Percentiles rank a stretch among this genome's conserved stretches.
These are phyloP conservation scores for Drosophila vallismaia DNA, from an alignment of 2,888 invertebrate genomes.

Conservation along the genomic window DNA sequence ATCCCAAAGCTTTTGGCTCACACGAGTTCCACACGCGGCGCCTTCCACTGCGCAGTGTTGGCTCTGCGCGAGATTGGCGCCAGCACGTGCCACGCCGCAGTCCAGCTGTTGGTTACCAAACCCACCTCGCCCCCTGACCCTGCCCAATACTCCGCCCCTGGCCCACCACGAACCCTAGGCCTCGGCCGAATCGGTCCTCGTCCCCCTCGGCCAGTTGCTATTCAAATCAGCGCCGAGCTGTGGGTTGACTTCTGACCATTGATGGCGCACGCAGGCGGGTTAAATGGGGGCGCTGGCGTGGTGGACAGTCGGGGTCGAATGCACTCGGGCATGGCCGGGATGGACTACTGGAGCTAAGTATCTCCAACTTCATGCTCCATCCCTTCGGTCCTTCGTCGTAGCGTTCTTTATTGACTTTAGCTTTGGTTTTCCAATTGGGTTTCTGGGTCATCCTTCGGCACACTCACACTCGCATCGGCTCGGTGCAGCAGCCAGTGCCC, in stretches of 20 bases:
- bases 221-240: conserved; percentile 64
- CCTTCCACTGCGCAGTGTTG: conserved; percentile 73
- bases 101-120: conserved; percentile 54
- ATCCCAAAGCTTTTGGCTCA: conserved; percentile 59
- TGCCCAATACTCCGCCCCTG: background rate
- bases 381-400: conserved; percentile 45
- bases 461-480: conserved; percentile 25
- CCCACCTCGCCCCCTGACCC: conserved; percentile 19
- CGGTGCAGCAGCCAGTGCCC: conserved; percentile 32
- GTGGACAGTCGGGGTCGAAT: conserved; percentile 29
- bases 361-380: conserved; percentile 45
- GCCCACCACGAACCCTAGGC: background rate
- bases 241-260: conserved; percentile 61
- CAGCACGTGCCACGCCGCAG: conserved; percentile 71
- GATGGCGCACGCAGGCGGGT: conserved; percentile 43
- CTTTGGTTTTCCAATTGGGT: conserved; percentile 66
- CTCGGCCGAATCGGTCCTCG: background rate
- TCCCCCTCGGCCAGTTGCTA: conserved; percentile 34
- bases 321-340: conserved; percentile 22
- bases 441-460: conserved; percentile 66
- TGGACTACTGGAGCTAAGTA: conserved; percentile 21
- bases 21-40: conserved; percentile 45
- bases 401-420: conserved; percentile 65
- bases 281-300: conserved; percentile 8
- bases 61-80: conserved; percentile 55